Evolutionary conservation across 2,113 vertebrate species (phyloP), one percentile per base, ranked within the genome.

Genomic region (Brachirus orientalis): DNA sequence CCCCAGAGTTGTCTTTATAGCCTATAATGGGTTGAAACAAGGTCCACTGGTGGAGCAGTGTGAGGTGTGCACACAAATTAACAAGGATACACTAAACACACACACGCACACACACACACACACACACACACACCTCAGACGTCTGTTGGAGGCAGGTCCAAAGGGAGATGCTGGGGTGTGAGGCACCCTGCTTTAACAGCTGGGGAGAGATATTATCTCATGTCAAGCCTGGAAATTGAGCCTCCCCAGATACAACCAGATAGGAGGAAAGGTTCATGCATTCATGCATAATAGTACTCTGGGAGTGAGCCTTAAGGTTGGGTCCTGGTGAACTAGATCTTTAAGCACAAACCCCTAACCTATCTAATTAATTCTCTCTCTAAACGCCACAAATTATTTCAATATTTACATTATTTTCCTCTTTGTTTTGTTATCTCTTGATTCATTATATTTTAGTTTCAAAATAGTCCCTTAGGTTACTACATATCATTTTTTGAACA

Each of bases 131-230:
- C 61, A 81, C 63, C 53, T 73, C 19, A 57, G 70, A 52, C 40
- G 68, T 72, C 72, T 66, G 63, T 69, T 85, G 64, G 61, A 86
- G 61, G 65, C 45, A 57, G 71, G 73, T 72, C 86, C 67, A 64
- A 70, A 69, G 80, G 70, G 88, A 86, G 84, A 82, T 72, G 75
- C 63, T 69, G 57, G 71, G 79, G 82, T 85, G 85, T 82, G 86
- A 87, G 89, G 89, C 71, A 80, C 84, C 68, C 74, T 91, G 87
- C 88, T 92, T 91, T 86, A 89, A 90, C 88, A 91, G 89, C 87
- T 90, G 87, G 83, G 59, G 69, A 82, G 79, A 74, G 87, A 90
- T 90, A 85, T 87, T 88, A 91, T 90, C 88, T 86, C 82, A 88
- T 85, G 55, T 80, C 70, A 83, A 69, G 81, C 79, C 75, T 82